These are phyloP conservation scores for Pagetopsis macropterus DNA, from an alignment of 2,797 vertebrate species.

Conservation along the genomic window DNA sequence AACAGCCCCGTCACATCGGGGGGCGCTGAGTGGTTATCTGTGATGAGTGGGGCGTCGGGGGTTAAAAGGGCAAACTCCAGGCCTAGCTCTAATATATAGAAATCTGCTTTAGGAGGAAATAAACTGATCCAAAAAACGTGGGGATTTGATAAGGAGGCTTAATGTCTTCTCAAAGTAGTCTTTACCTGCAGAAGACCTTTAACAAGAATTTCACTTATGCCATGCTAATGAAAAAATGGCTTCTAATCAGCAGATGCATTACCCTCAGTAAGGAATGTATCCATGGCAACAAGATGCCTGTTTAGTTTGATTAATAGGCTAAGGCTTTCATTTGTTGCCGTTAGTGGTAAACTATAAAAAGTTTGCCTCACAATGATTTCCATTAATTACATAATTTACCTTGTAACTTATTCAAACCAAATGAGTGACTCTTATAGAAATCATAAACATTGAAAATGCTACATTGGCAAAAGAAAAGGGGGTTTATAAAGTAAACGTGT, in stretches of 20 bases:
- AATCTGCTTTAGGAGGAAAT: slow-evolving; percentile 18
- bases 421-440: not conserved
- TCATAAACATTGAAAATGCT: not conserved
- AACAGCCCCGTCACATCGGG: slow-evolving; percentile 94
- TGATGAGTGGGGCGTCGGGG: slow-evolving; percentile 75
- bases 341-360: not conserved
- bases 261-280: not conserved
- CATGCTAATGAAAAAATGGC: slow-evolving; percentile 14
- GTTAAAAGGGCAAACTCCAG: slow-evolving; percentile 66
- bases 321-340: too few relatives aligned
- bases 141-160: slow-evolving; percentile 3
- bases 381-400: not conserved
- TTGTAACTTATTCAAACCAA: not conserved
- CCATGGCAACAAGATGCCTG: slow-evolving; percentile 18
- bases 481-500: slow-evolving; percentile 2
- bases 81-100: slow-evolving; percentile 25
- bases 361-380: too few relatives aligned
- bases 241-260: slow-evolving; percentile 11
- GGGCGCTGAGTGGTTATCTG: slow-evolving; percentile 92
- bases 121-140: slow-evolving; percentile 3
- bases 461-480: not conserved
- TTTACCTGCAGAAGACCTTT: not conserved
- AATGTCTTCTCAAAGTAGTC: slow-evolving; percentile 1
- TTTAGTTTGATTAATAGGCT: slow-evolving; percentile 14
- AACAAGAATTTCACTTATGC: not conserved